Evolutionary conservation across 2,797 vertebrate genomes (phyloP).

Genomic region (Alectoris magna): DNA sequence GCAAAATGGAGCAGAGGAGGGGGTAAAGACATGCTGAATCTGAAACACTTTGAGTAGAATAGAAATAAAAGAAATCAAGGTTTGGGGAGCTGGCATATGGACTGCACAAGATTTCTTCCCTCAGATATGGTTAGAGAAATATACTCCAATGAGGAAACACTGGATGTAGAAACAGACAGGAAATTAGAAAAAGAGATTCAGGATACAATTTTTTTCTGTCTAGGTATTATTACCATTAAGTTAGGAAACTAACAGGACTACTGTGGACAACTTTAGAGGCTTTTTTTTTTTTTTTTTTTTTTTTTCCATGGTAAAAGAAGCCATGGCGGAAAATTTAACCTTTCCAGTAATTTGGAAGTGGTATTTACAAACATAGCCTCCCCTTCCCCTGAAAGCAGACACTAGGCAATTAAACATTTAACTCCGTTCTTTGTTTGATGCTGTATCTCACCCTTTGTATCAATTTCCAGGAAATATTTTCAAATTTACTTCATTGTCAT

Average conservation of each 20-base stretch:
- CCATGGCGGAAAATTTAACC: accelerated
- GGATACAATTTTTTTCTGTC: neutral
- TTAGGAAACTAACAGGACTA: neutral
- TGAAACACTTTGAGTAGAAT: neutral
- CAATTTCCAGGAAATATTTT: neutral
- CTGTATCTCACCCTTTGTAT: neutral
- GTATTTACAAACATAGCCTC: neutral
- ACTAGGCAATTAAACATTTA: neutral
- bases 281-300: neutral
- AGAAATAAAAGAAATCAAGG: neutral
- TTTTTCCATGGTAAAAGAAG: neutral
- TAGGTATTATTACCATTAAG: neutral
- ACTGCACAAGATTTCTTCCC: neutral
- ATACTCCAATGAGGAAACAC: neutral
- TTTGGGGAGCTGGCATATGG: neutral
- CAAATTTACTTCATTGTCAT: neutral
- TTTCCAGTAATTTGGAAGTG: neutral
- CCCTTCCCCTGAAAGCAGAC: neutral
- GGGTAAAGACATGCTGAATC: neutral
- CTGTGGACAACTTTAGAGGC: neutral
- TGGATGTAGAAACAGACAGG: neutral
- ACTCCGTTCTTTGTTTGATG: neutral
- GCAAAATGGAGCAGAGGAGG: neutral
- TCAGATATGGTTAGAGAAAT: neutral
- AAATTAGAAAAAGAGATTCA: neutral